phyloP scores from a whole-genome alignment of 2,113 vertebrate species.

The Aegotheles bennettii region DNA sequence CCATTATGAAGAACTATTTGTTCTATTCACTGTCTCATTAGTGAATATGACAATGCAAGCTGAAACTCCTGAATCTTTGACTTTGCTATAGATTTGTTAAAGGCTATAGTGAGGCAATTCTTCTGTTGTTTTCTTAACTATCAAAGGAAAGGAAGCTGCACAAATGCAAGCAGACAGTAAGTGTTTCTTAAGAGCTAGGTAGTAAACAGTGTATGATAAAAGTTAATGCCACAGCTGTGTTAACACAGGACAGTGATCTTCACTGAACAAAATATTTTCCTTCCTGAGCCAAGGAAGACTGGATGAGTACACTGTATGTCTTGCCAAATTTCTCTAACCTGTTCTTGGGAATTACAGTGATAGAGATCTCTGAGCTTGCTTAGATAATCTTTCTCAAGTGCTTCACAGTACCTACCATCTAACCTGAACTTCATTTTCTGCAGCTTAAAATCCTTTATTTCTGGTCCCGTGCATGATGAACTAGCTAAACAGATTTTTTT shows the following conservation, averaged over 20 bases:
- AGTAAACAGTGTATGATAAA: not conserved
- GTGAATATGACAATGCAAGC: not conserved
- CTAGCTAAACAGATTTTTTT: not conserved
- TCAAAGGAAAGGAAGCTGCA: not conserved
- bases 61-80: not conserved
- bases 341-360: not conserved
- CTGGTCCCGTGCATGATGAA: not conserved
- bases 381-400: not conserved
- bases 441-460: not conserved
- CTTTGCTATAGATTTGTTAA: not conserved
- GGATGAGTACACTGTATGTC: not conserved
- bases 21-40: too few relatives aligned
- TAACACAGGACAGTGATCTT: not conserved
- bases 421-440: not conserved
- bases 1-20: not conserved
- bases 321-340: not conserved
- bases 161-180: not conserved
- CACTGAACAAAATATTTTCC: not conserved
- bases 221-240: not conserved
- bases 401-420: not conserved
- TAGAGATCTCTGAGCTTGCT: not conserved
- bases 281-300: not conserved
- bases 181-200: not conserved
- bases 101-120: not conserved
- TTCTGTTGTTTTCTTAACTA: not conserved